Conservation (phyloP, 2,113 vertebrate species). For the Clupea harengus region DNA sequence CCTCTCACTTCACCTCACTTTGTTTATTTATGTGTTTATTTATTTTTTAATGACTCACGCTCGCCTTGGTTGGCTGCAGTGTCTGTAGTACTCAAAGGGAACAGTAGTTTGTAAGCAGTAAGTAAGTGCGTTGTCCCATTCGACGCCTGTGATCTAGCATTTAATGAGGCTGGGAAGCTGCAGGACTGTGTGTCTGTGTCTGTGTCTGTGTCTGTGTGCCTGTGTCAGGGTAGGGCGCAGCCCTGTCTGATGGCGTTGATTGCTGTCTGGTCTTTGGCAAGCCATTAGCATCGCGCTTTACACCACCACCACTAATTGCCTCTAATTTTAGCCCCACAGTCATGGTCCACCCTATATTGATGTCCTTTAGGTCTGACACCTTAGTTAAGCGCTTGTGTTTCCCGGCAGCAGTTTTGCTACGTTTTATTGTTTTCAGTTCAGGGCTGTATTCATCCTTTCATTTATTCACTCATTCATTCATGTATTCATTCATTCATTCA, state of each 20-base stretch:
- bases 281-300: slow-evolving; percentile 22
- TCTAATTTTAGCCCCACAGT: slow-evolving; percentile 57
- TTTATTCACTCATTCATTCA: neutral
- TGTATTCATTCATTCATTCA: neutral
- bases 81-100: neutral
- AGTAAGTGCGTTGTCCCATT: neutral
- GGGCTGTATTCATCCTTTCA: neutral
- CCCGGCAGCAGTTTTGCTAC: neutral
- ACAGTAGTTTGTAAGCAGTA: neutral
- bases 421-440: neutral
- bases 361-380: slow-evolving; percentile 37
- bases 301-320: slow-evolving; percentile 48
- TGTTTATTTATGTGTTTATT: neutral
- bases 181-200: neutral
- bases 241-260: slow-evolving; percentile 23
- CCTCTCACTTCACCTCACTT: neutral
- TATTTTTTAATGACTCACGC: neutral
- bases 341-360: slow-evolving; percentile 42
- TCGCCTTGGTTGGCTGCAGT: neutral
- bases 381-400: slow-evolving; percentile 35
- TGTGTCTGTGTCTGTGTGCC: neutral
- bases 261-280: slow-evolving; percentile 39
- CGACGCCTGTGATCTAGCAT: neutral
- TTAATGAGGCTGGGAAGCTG: neutral
- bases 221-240: neutral